A percentile compares a stretch with the other conserved stretches of the same genome.
Conservation (phyloP, 2,113 vertebrate species). For the Talpa occidentalis region DNA sequence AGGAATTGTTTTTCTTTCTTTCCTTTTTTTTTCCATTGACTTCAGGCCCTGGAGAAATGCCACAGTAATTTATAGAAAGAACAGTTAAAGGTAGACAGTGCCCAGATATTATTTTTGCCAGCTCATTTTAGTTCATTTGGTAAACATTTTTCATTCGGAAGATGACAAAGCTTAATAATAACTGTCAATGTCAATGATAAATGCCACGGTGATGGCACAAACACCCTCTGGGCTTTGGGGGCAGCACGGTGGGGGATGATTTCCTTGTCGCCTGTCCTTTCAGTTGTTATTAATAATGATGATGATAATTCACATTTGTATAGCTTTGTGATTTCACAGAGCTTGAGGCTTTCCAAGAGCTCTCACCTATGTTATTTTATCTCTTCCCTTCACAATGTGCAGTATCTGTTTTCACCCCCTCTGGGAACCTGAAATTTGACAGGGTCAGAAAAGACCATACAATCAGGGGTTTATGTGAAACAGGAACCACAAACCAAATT, state of each 20-base stretch:
- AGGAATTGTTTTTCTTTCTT: slow-evolving; percentile 56
- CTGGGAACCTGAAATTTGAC: not conserved
- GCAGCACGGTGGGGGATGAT: no score
- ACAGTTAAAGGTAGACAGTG: slow-evolving; percentile 2
- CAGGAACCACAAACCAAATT: not conserved
- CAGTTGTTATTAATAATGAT: not conserved
- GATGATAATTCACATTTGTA: not conserved
- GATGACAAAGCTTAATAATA: slow-evolving; percentile 54
- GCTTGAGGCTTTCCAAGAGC: not conserved
- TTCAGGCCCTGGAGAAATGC: slow-evolving; percentile 47
- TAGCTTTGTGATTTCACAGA: not conserved
- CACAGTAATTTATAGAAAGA: slow-evolving; percentile 60
- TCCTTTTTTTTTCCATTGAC: slow-evolving; percentile 50
- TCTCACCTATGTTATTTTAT: not conserved
- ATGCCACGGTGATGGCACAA: not conserved
- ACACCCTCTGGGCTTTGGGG: not conserved
- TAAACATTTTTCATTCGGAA: slow-evolving; percentile 56
- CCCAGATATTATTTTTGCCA: slow-evolving; percentile 64
- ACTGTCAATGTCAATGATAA: slow-evolving; percentile 58
- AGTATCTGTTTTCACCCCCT: not conserved
- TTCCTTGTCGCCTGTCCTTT: not conserved
- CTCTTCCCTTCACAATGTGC: not conserved
- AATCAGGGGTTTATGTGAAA: not conserved
- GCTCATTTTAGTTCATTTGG: slow-evolving; percentile 50
- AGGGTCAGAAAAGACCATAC: not conserved